Evolutionary conservation across 92 coral and sea anemone genomes (phyloP).

Genomic region (Actinostola sp.): DNA sequence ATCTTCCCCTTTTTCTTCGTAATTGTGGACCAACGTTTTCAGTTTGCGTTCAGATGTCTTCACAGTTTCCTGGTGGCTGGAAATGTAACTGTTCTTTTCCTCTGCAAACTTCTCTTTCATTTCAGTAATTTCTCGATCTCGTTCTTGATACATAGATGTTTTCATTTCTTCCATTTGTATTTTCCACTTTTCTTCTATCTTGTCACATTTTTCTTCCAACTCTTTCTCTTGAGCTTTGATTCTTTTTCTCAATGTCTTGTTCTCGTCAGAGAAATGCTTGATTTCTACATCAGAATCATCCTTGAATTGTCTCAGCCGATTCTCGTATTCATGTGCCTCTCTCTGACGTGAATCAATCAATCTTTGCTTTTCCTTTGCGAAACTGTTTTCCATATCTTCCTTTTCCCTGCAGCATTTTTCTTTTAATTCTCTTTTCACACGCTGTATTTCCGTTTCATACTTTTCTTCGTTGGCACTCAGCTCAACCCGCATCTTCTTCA

Average conservation of each 20-base stretch:
- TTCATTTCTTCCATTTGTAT: constrained; percentile 46
- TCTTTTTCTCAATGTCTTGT: constrained; percentile 11
- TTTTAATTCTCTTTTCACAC: constrained; percentile 46
- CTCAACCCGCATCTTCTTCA: constrained; percentile 50
- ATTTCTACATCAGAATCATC: constrained; percentile 26
- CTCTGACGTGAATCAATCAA: constrained; percentile 28
- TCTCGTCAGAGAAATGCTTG: constrained; percentile 12
- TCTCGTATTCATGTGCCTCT: constrained; percentile 53
- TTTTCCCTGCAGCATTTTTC: constrained; percentile 53
- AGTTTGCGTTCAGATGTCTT: constrained; percentile 43
- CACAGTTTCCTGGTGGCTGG: constrained; percentile 17
- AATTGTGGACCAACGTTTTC: constrained; percentile 17
- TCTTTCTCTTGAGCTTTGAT: constrained; percentile 13
- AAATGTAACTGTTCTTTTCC: constrained; percentile 28
- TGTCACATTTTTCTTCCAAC: constrained; percentile 6
- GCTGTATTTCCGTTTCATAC: constrained; percentile 51
- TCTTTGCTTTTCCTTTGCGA: constrained; percentile 44
- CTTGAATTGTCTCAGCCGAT: constrained; percentile 40
- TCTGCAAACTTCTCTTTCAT: constrained; percentile 20
- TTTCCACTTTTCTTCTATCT: constrained; percentile 32
- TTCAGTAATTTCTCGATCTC: constrained; percentile 30
- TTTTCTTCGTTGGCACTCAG: constrained; percentile 41
- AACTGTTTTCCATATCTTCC: constrained; percentile 49
- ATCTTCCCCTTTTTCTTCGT: constrained; percentile 36
- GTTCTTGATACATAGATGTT: constrained; percentile 22